Conservation (phyloP, 2,113 vertebrate species). For the Neolamprologus toae region DNA sequence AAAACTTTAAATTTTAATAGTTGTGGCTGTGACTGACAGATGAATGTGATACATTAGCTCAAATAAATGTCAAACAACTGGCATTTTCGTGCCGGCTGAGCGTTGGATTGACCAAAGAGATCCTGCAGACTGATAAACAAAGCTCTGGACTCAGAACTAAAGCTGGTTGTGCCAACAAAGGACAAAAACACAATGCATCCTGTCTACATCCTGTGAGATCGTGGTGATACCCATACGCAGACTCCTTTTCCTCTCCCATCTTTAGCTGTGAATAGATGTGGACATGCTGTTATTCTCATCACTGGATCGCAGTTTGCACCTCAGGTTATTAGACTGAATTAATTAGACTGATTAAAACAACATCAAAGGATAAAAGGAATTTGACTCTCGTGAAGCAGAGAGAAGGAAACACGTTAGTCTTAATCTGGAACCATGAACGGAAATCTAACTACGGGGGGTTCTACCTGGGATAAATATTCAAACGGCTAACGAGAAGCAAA, state of each 20-base stretch:
- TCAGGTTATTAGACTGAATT: neutral
- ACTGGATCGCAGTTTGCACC: neutral
- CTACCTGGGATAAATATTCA: neutral
- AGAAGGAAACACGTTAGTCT: neutral
- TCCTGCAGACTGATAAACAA: neutral
- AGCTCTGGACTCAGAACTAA: neutral
- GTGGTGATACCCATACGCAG: neutral
- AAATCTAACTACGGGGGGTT: neutral
- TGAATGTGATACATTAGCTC: neutral
- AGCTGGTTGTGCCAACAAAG: neutral
- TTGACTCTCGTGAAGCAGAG: neutral
- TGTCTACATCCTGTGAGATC: neutral
- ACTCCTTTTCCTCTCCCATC: neutral
- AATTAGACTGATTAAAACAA: neutral
- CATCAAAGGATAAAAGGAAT: neutral
- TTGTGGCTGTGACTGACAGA: neutral
- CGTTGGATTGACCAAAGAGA: neutral
- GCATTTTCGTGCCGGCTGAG: neutral
- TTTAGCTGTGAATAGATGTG: neutral
- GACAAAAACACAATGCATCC: neutral
- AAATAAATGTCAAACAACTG: neutral
- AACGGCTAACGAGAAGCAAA: neutral
- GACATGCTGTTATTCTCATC: neutral
- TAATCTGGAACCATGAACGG: neutral
- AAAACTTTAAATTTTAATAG: rapidly evolving